Base-by-base conservation (phyloP, 2,113 vertebrate species). In the Bos taurus region DNA sequence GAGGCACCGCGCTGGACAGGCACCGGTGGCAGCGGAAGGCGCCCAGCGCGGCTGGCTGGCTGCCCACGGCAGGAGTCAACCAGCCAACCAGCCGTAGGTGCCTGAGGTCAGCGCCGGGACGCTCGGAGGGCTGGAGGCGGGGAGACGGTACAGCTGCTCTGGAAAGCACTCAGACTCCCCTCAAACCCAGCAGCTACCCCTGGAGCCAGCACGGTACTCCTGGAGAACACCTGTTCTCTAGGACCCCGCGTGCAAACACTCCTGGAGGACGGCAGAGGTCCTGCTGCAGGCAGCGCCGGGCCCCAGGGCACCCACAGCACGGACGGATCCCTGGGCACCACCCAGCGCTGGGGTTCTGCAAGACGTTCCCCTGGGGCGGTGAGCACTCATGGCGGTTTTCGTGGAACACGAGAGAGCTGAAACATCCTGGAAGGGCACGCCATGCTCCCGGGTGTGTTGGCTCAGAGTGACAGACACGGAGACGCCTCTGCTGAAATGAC, bases 11-110 rank as follows among this genome's bases (percentile, higher is more conserved):
- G 9, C 71, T 28, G 43, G 77, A 17, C 0, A 67, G 33, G 16
- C 13, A 2, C 3, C 1, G 26, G 40, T 36, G 74, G 15, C 77
- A 78, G 77, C 14, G 14, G 74, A 8, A 48, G 26, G 28, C 0
- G 7, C 43, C 77, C 26, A 17, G 43, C 15, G 74, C 0, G 14
- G 15, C 25, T 1, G 40, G 33, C 62, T 67, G 64, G 4, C 33
- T 10, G 17, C 64, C 33, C 16, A 0, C 1, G 7, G 16, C 8
- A 0, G 43, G 43, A 46, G 7, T 46, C 7, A 46, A 46, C 43
- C 43, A 46, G 43, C 43, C 43, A 57, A 40, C 7, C 36, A 40
- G n/a, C 78, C 48, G 3, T 13, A 48, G 26, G 25, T 30, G 14
- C 64, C 74, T 78, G 74, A 78, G 25, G 74, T 46, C 77, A 48